A percentile compares a stretch with the other conserved stretches of the same genome.
These are phyloP conservation scores for Picathartes gymnocephalus DNA, from an alignment of 2,113 vertebrate genomes.

Conservation along the genomic window DNA sequence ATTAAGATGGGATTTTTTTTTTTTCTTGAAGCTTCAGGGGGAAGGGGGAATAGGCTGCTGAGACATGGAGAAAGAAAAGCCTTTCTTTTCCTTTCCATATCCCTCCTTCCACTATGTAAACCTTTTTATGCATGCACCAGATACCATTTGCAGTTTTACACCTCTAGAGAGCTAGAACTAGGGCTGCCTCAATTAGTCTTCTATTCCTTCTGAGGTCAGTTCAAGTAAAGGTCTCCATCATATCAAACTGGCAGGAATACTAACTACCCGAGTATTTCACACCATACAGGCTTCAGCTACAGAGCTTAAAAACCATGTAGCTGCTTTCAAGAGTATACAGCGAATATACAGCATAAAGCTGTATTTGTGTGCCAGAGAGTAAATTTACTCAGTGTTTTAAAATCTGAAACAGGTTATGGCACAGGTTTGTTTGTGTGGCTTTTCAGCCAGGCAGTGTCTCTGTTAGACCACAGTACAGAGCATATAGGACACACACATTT, in stretches of 20 bases:
- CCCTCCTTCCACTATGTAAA: neutral
- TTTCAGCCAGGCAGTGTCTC: neutral
- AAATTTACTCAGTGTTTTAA: neutral
- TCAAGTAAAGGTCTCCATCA: conserved; percentile 56
- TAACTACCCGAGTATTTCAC: conserved; percentile 35
- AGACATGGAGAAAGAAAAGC: neutral
- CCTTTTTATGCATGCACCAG: conserved; percentile 38
- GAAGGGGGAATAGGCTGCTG: neutral
- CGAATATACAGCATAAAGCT: neutral
- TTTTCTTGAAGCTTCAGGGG: neutral
- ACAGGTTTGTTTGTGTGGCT: neutral
- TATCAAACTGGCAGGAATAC: conserved; percentile 34
- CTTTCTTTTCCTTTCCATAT: neutral
- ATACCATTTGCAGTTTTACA: conserved; percentile 13
- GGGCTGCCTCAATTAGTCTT: conserved; percentile 38
- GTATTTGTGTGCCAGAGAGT: neutral
- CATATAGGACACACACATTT: fast-evolving
- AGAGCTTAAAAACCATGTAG: neutral
- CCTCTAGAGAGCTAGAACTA: conserved; percentile 19
- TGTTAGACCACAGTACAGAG: neutral
- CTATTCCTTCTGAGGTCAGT: conserved; percentile 38
- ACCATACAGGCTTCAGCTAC: neutral
- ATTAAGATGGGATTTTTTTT: neutral
- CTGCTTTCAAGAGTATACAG: neutral
- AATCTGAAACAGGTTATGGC: neutral